A percentile compares a stretch with the other conserved stretches of the same genome.
These are phyloP conservation scores for Hydrotaea diabolus DNA, from an alignment of 2,888 invertebrate genomes.

Conservation along the genomic window DNA sequence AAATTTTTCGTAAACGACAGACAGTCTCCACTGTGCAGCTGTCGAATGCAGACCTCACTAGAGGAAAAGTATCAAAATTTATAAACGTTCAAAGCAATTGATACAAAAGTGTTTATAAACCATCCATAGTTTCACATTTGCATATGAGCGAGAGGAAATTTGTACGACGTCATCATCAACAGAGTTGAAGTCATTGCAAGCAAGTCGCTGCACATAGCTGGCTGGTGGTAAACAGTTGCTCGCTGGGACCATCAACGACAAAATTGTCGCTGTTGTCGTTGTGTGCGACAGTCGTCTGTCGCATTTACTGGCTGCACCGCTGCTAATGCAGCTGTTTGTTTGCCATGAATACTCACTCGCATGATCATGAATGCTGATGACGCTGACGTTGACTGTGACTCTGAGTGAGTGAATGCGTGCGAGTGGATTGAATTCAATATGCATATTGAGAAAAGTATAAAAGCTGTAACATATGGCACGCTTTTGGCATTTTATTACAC, in stretches of 20 bases:
- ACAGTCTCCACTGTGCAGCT: background rate
- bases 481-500: slow-evolving; percentile 68
- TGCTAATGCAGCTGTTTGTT: background rate
- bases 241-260: slow-evolving; percentile 13
- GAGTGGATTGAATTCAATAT: slow-evolving; percentile 44
- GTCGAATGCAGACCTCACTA: background rate
- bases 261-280: slow-evolving; percentile 3
- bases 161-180: background rate
- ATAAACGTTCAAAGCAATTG: slow-evolving; percentile 54
- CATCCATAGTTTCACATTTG: slow-evolving; percentile 14
- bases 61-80: slow-evolving; percentile 47
- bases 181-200: background rate
- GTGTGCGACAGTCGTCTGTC: background rate
- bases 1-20: too few species aligned
- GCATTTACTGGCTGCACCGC: background rate
- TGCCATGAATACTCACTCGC: background rate
- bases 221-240: background rate
- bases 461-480: slow-evolving; percentile 67
- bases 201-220: background rate
- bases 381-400: background rate
- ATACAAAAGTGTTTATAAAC: slow-evolving; percentile 51
- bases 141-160: slow-evolving; percentile 28
- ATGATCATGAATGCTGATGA: slow-evolving; percentile 36
- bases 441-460: slow-evolving; percentile 48
- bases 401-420: slow-evolving; percentile 1